Conservation (phyloP, 2,888 invertebrate species). For the Nomada lathburiana region DNA sequence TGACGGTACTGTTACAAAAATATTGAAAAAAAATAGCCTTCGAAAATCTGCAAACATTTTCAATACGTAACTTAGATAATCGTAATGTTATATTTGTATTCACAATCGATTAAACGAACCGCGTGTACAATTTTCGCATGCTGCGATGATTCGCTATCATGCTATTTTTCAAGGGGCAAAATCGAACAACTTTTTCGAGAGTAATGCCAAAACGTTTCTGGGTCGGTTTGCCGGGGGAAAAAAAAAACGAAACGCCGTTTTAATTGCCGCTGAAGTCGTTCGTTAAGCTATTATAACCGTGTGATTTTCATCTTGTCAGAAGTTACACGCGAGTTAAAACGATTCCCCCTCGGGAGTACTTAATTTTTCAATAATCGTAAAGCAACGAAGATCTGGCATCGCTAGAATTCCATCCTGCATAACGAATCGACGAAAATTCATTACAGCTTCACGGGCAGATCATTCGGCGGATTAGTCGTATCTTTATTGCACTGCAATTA, state of each 20-base stretch:
- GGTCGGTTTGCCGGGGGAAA: too few species aligned
- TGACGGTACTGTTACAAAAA: too few species aligned
- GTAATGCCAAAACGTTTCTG: neutral
- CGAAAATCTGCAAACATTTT: too few species aligned
- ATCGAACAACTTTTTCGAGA: neutral
- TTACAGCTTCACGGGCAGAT: conserved; percentile 17
- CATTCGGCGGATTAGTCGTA: conserved; percentile 35
- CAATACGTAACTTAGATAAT: too few species aligned
- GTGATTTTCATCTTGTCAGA: neutral
- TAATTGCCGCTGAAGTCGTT: neutral
- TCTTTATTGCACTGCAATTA: conserved; percentile 50
- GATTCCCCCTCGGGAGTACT: neutral
- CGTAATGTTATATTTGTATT: too few species aligned
- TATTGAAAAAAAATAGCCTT: too few species aligned
- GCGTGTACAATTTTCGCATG: neutral
- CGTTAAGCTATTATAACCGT: neutral
- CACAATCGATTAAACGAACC: too few species aligned
- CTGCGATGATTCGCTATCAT: neutral
- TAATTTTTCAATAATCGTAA: conserved; percentile 28
- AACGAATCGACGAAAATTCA: conserved; percentile 44
- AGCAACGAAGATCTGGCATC: neutral
- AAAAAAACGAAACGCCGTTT: neutral
- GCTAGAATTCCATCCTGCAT: neutral
- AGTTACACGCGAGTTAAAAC: neutral
- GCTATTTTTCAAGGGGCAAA: neutral